Percentiles rank a stretch among this genome's conserved stretches.
phyloP scores from a whole-genome alignment of 2,113 vertebrate species.

The Synchiropus splendidus region DNA sequence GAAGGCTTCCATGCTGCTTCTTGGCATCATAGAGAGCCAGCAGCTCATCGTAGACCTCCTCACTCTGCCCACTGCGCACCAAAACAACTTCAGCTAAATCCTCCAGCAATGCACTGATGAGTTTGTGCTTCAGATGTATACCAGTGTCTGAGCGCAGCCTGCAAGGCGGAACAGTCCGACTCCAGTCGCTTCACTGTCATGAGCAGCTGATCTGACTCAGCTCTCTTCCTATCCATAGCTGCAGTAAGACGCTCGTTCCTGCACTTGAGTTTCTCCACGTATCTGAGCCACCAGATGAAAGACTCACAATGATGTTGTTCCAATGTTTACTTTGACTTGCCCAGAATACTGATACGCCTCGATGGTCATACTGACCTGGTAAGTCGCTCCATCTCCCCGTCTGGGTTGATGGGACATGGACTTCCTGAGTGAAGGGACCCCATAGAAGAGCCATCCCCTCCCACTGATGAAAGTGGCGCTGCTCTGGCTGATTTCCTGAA shows the following conservation, averaged over 20 bases:
- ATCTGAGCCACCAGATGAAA: constrained; percentile 47
- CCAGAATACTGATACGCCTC: too few species aligned
- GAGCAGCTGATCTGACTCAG: constrained; percentile 69
- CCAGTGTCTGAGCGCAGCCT: constrained; percentile 76
- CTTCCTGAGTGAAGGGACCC: constrained; percentile 36
- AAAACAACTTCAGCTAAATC: constrained; percentile 25
- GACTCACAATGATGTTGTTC: background rate
- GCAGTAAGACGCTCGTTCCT: constrained; percentile 73
- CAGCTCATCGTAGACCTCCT: constrained; percentile 69
- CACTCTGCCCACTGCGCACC: constrained; percentile 72
- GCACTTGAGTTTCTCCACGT: constrained; percentile 69
- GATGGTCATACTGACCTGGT: constrained; percentile 55
- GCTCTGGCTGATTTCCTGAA: constrained; percentile 38
- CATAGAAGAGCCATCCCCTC: constrained; percentile 38
- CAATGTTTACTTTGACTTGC: background rate
- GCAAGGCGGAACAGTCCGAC: constrained; percentile 71
- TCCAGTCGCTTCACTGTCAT: constrained; percentile 69
- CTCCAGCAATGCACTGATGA: background rate
- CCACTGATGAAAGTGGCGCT: constrained; percentile 23
- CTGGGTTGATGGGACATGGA: constrained; percentile 35
- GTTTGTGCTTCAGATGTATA: constrained; percentile 35
- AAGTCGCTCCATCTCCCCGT: constrained; percentile 57
- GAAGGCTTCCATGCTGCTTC: constrained; percentile 33
- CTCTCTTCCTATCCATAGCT: constrained; percentile 71
- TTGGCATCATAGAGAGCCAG: constrained; percentile 54